phyloP scores from a whole-genome alignment of 2,113 vertebrate species.

The Marcusenius ussheri region DNA sequence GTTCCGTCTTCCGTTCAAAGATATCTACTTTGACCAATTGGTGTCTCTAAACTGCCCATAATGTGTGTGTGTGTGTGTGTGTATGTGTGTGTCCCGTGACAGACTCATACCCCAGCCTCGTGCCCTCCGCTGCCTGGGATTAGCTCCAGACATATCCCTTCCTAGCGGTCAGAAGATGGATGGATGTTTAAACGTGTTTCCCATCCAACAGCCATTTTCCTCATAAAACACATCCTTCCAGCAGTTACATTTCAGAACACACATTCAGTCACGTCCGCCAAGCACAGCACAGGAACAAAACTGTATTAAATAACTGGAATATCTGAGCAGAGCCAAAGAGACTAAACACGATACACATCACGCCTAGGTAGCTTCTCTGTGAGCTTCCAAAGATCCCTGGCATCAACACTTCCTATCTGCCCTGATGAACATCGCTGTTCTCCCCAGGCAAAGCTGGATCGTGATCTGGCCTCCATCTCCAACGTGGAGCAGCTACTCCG shows the following conservation, averaged over 20 bases:
- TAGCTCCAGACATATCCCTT: not conserved
- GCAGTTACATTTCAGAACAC: not conserved
- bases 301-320: not conserved
- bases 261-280: not conserved
- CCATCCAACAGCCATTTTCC: not conserved
- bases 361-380: not conserved
- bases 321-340: not conserved
- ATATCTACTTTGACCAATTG: not conserved
- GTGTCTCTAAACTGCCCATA: not conserved
- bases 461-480: not conserved
- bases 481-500: not conserved
- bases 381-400: not conserved
- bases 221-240: not conserved
- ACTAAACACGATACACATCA: not conserved
- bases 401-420: not conserved
- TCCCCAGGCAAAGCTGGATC: not conserved
- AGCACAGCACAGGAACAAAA: not conserved
- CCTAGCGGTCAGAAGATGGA: not conserved
- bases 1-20: not conserved
- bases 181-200: not conserved
- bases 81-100: not conserved
- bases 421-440: not conserved
- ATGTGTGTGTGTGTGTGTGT: not conserved
- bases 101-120: not conserved
- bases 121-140: not conserved